Conservation (phyloP, 2,113 vertebrate genomes). For the Xiphophorus maculatus region DNA sequence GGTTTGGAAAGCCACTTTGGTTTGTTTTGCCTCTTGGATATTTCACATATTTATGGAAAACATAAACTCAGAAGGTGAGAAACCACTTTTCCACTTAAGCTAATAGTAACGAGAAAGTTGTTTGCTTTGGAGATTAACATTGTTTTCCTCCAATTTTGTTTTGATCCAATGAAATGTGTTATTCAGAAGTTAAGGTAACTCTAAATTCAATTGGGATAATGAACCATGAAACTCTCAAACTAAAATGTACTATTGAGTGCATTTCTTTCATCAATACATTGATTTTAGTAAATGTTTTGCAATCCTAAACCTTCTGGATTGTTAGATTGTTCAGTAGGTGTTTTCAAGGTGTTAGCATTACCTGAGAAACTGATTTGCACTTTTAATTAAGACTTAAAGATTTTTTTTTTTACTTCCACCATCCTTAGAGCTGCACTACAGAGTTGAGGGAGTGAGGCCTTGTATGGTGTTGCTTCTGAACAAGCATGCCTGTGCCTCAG, state of each 20-base stretch:
- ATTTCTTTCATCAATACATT: not conserved
- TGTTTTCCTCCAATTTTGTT: not conserved
- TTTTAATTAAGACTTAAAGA: not conserved
- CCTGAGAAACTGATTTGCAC: constrained; percentile 3
- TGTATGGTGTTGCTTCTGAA: constrained; percentile 52
- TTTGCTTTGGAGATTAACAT: not conserved
- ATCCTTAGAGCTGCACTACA: constrained; percentile 15
- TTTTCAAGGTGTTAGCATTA: not conserved
- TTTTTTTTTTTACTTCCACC: not conserved
- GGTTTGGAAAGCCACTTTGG: not conserved
- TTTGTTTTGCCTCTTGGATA: not conserved
- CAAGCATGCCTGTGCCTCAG: not conserved
- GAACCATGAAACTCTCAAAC: not conserved
- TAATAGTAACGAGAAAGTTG: not conserved
- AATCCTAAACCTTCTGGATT: not conserved
- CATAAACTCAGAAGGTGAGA: no score
- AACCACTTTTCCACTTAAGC: no score
- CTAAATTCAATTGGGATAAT: not conserved
- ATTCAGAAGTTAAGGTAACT: not conserved
- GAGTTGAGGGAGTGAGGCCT: constrained; percentile 49
- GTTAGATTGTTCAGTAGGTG: no score
- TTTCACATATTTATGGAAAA: not conserved
- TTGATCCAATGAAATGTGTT: not conserved
- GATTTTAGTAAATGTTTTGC: not conserved
- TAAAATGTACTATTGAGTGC: not conserved